Percentiles rank a stretch among this genome's conserved stretches.
phyloP scores from a whole-genome alignment of 1,140 invertebrate species.

The Drosophila virilis region DNA sequence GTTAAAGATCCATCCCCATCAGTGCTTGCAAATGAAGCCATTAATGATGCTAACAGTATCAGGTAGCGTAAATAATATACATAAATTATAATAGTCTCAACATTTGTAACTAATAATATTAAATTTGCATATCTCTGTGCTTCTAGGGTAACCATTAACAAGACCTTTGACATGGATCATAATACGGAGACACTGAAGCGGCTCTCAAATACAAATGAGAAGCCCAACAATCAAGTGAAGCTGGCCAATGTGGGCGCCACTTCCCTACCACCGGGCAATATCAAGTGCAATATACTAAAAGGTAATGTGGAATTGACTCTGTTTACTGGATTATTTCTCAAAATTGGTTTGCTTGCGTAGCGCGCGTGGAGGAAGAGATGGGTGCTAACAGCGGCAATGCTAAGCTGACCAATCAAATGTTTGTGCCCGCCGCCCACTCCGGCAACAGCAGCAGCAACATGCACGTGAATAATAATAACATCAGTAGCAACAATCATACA shows the following conservation, averaged over 20 bases:
- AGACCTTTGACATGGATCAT: conserved; percentile 86
- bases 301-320: conserved; percentile 84
- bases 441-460: conserved; percentile 53
- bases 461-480: conserved; percentile 54
- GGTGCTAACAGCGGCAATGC: conserved; percentile 85
- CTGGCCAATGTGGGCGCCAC: conserved; percentile 86
- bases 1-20: conserved; percentile 86
- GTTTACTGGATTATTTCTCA: conserved; percentile 3
- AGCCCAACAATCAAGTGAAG: conserved; percentile 89
- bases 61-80: conserved; percentile 73
- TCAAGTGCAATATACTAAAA: conserved; percentile 98
- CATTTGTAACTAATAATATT: conserved; percentile 61
- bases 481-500: conserved; percentile 38
- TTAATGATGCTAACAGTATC: conserved; percentile 84
- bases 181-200: conserved; percentile 86
- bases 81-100: background rate
- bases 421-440: conserved; percentile 84
- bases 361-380: conserved; percentile 87
- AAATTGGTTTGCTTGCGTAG: conserved; percentile 62
- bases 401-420: conserved; percentile 86
- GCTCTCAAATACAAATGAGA: conserved; percentile 85
- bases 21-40: conserved; percentile 85
- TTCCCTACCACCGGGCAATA: conserved; percentile 92
- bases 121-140: background rate
- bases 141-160: conserved; percentile 86